Evolutionary conservation across 2,888 invertebrate genomes (phyloP), one percentile per base, ranked within the genome.

Genomic region (Trichopoda pennipes): DNA sequence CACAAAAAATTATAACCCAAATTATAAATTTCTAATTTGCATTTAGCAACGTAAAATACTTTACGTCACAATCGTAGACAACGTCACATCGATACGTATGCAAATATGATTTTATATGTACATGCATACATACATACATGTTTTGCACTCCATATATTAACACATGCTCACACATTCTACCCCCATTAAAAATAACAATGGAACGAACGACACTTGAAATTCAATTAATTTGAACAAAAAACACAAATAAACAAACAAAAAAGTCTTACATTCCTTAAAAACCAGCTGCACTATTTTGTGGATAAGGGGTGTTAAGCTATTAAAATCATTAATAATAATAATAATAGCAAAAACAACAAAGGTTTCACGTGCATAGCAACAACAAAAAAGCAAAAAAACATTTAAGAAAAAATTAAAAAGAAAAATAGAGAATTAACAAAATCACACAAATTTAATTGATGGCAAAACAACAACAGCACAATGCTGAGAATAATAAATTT

Each of bases 261-360:
- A 7, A 8, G 47, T 44, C 44, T 61, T 49, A 35, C 21, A 42
- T 58, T 14, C 8, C 6, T 16, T 10, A 16, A 58, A 58, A 38
- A 58, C 16, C 61, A 61, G 44, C 61, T 61, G 61, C 16, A 23
- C 23, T 9, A 42, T 23, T 9, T 21, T 12, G 19, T 32, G 19
- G 35, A 44, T 61, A 3, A 61, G 23, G 44, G n/a, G 42, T 61
- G 44, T 32, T 55, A 28, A 32, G 32, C 32, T 32, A 55, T 61
- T 23, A 44, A 61, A 44, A n/a, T 8, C 0, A n/a, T 32, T 55
- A 32, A 32, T n/a, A 55, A 55, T 10, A n/a, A 55, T 0, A 55
- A n/a, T n/a, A 55, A 28, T n/a, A n/a, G n/a, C n/a, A 14, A 16
- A 53, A 28, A 53, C 3, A 16, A 44, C 4, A 44, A n/a, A n/a